These are phyloP conservation scores for Ectobius pallidus DNA, from an alignment of 2,888 invertebrate species.

Conservation along the genomic window DNA sequence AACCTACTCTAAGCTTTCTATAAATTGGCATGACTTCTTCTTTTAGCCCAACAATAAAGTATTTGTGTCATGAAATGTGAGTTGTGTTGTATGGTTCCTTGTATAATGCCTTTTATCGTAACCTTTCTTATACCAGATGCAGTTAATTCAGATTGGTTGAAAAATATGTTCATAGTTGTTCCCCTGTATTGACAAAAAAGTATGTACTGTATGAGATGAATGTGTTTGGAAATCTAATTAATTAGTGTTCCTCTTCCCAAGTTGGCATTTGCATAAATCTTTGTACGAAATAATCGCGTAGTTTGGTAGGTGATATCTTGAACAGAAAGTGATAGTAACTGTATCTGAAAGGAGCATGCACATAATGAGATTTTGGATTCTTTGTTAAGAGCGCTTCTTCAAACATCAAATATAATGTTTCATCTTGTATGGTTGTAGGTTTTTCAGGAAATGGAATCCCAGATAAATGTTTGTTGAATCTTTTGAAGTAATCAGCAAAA, in stretches of 20 bases:
- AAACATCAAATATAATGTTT: slow-evolving; percentile 61
- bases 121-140: too few relatives aligned
- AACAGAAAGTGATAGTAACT: slow-evolving; percentile 70
- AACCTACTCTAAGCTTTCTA: too few relatives aligned
- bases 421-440: slow-evolving; percentile 61
- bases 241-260: slow-evolving; percentile 48
- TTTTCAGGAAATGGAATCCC: slow-evolving; percentile 54
- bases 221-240: background rate
- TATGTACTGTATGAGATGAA: too few relatives aligned
- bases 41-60: too few relatives aligned
- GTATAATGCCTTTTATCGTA: too few relatives aligned
- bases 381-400: slow-evolving; percentile 66
- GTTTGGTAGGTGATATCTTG: slow-evolving; percentile 61
- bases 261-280: slow-evolving; percentile 70
- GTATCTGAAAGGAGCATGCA: slow-evolving; percentile 72
- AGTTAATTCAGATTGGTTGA: too few relatives aligned
- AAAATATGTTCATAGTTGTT: too few relatives aligned
- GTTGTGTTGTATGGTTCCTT: too few relatives aligned
- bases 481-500: slow-evolving; percentile 70
- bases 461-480: slow-evolving; percentile 65
- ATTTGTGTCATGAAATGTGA: too few relatives aligned
- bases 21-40: too few relatives aligned
- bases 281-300: slow-evolving; percentile 66
- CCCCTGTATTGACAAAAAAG: too few relatives aligned
- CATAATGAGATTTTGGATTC: slow-evolving; percentile 67